Base-by-base conservation (phyloP, 2,797 vertebrate species). In the Brachyrhaphis roseni region DNA sequence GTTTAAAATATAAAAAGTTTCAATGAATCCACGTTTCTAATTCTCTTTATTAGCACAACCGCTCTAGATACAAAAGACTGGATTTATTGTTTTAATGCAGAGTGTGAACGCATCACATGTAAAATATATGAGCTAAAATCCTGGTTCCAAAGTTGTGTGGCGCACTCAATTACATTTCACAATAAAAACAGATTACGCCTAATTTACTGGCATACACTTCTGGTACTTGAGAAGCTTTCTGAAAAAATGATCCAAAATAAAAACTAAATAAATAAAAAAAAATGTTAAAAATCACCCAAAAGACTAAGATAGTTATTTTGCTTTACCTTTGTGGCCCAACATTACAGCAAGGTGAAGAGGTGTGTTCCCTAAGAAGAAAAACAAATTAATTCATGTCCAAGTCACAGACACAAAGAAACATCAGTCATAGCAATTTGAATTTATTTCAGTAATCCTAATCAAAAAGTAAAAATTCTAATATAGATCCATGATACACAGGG, bases 331-430 rank as follows among this genome's bases (percentile, higher is more conserved):
- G 94, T 98, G 97, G 90, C 98, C 98, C 94, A 98, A 87, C 98
- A 99, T 99, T 92, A 99, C 97, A 91, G 98, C 98, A 87, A 99
- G 95, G 90, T 99, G 98, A 84, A 99, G 96, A 84, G 98, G 98
- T 89, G 98, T 99, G 87, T 99, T 99, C 87, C 98, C 98, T 96
- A 82, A n/a, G 78, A 84, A 84, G 13, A 83, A 3, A 87, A 75
- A 47, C 28, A 83, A 39, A 8, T 68, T 10, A 75, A 1, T 71
- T 31, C 39, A 76, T 46, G 20, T 28, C 26, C 3, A 13, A 0
- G 47, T 5, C 23, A 73, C 51, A 81, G 1, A n/a, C 18, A 34
- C 28, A 68, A 11, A 51, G 47, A 20, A 20, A 70, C 20, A 26
- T 43, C 39, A 13, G 39, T 45, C 39, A 45, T 45, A 15, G 8